Conservation (phyloP, 2,888 invertebrate genomes). For the Agriopis leucophaearia region DNA sequence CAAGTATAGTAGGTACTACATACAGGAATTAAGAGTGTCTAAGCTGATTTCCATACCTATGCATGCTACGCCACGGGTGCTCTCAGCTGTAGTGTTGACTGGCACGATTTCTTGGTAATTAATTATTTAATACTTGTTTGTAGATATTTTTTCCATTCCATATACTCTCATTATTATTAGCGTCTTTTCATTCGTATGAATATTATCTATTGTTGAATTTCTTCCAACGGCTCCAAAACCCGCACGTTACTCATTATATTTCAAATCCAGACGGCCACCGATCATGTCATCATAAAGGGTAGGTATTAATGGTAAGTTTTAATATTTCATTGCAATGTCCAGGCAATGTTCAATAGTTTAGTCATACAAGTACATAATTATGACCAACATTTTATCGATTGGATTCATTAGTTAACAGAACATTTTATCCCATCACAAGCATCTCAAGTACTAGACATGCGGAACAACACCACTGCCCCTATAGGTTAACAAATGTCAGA, state of each 20-base stretch:
- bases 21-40: neutral
- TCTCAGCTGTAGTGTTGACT: neutral
- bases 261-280: neutral
- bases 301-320: neutral
- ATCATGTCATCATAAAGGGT: neutral
- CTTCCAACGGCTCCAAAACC: neutral
- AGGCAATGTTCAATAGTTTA: conserved; percentile 9
- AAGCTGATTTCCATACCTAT: neutral
- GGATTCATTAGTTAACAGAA: neutral
- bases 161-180: neutral
- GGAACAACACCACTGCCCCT: conserved; percentile 18
- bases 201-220: neutral
- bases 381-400: conserved; percentile 12
- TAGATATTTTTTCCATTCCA: neutral
- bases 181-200: neutral
- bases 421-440: conserved; percentile 5
- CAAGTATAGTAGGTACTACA: neutral
- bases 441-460: conserved; percentile 12
- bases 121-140: neutral
- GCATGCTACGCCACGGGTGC: neutral
- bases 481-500: conserved; percentile 17
- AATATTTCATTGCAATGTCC: conserved; percentile 10
- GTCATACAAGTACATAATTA: conserved; percentile 1
- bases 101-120: neutral
- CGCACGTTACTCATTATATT: neutral